Percentiles rank a stretch among this genome's conserved stretches.
These are phyloP conservation scores for Hiodon tergisus DNA, from an alignment of 2,113 vertebrate species.

Conservation along the genomic window DNA sequence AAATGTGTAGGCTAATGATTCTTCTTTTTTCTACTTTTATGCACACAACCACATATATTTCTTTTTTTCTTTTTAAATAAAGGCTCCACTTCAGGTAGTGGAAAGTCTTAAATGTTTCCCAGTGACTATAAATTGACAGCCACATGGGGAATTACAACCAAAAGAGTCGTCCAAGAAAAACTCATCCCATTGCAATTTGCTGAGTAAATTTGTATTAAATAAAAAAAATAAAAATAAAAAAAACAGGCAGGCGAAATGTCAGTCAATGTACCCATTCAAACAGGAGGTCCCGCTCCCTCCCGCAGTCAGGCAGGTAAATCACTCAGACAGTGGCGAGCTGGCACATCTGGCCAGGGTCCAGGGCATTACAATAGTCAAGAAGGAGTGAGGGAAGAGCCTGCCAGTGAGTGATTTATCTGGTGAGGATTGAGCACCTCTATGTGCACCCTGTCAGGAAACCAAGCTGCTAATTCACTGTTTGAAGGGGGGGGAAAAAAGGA, in stretches of 20 bases:
- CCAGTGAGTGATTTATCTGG: slow-evolving; percentile 49
- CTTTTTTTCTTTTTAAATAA: slow-evolving; percentile 9
- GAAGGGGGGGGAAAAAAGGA: slow-evolving; percentile 36
- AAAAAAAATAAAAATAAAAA: slow-evolving; percentile 62
- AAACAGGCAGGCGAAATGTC: slow-evolving; percentile 59
- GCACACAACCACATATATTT: not conserved
- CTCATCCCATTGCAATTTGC: slow-evolving; percentile 67
- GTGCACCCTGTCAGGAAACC: slow-evolving; percentile 45
- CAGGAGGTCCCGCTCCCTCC: slow-evolving; percentile 49
- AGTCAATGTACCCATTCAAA: slow-evolving; percentile 57
- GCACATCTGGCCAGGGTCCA: slow-evolving; percentile 58
- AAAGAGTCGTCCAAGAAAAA: slow-evolving; percentile 61
- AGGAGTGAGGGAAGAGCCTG: not conserved
- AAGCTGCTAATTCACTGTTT: slow-evolving; percentile 29
- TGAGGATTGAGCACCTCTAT: slow-evolving; percentile 47
- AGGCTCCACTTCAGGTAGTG: slow-evolving; percentile 47
- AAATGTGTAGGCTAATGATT: not conserved
- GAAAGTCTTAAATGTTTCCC: slow-evolving; percentile 52
- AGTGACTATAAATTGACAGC: slow-evolving; percentile 40
- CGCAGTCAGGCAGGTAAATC: slow-evolving; percentile 66
- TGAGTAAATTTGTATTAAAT: slow-evolving; percentile 65
- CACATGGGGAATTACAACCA: slow-evolving; percentile 54
- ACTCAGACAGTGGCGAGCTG: slow-evolving; percentile 60
- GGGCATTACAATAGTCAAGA: slow-evolving; percentile 46
- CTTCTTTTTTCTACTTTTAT: not conserved